Evolutionary conservation across 2,888 invertebrate species (phyloP).

Genomic region (Tyria jacobaeae): DNA sequence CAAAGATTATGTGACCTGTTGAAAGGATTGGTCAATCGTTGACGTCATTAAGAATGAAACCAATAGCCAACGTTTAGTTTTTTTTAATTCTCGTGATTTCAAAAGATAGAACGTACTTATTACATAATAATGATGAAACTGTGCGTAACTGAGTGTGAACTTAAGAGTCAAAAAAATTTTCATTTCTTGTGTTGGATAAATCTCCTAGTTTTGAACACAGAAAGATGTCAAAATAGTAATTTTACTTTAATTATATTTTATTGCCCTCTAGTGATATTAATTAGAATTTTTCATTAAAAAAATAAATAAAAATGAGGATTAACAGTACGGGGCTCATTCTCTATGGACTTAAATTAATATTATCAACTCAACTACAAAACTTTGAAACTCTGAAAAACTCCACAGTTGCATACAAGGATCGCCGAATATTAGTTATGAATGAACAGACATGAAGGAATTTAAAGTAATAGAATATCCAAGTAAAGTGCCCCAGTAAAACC

Average conservation of each 20-base stretch:
- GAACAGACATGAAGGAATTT: too few species aligned
- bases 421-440: too few species aligned
- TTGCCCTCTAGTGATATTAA: not conserved
- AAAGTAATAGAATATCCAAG: too few species aligned
- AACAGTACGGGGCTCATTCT: too few species aligned
- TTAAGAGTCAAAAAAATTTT: too few species aligned
- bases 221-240: not conserved
- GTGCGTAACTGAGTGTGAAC: not conserved
- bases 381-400: too few species aligned
- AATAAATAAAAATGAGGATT: too few species aligned
- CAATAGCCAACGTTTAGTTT: constrained; percentile 22
- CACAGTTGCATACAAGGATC: too few species aligned
- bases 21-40: constrained; percentile 18
- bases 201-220: not conserved
- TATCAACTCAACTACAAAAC: too few species aligned
- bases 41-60: not conserved
- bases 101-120: constrained; percentile 25
- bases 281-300: not conserved
- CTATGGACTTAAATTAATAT: too few species aligned
- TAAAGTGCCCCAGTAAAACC: too few species aligned
- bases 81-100: not conserved
- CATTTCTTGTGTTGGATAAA: not conserved
- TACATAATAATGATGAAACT: constrained; percentile 29
- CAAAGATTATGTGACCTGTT: fast-evolving
- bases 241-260: not conserved